phyloP scores from a whole-genome alignment of 2,888 invertebrate genomes.

The Aspidiotus rigidus region DNA sequence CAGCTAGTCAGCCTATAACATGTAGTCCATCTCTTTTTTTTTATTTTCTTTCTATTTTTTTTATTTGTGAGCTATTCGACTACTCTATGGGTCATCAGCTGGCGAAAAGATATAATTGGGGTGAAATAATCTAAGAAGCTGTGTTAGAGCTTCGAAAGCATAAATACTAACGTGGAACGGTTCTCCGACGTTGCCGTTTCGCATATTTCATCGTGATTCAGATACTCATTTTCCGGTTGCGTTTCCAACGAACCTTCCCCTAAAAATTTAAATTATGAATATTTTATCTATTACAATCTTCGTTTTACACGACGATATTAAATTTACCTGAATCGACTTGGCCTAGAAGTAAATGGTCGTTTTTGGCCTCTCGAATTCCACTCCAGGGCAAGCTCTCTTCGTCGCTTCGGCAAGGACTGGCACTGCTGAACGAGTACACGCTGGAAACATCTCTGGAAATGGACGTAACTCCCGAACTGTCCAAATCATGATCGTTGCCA shows the following conservation, averaged over 20 bases:
- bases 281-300: neutral
- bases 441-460: slow-evolving; percentile 29
- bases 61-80: no score
- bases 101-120: no score
- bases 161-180: neutral
- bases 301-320: neutral
- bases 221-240: slow-evolving; percentile 44
- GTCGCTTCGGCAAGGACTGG: slow-evolving; percentile 40
- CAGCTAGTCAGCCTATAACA: no score
- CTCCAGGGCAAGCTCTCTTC: slow-evolving; percentile 42
- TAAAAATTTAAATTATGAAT: slow-evolving; percentile 28
- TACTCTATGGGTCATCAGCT: no score
- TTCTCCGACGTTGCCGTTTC: no score
- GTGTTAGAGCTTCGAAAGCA: neutral
- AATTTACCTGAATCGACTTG: slow-evolving; percentile 38
- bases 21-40: no score
- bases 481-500: slow-evolving; percentile 11
- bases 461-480: slow-evolving; percentile 30
- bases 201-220: slow-evolving; percentile 40
- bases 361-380: slow-evolving; percentile 42
- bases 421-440: slow-evolving; percentile 24
- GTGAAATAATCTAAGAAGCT: neutral
- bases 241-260: slow-evolving; percentile 40
- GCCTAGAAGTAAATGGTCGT: slow-evolving; percentile 40
- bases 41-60: no score